Base-by-base conservation (phyloP, 1,140 invertebrate genomes). In the Acromyrmex heyeri region DNA sequence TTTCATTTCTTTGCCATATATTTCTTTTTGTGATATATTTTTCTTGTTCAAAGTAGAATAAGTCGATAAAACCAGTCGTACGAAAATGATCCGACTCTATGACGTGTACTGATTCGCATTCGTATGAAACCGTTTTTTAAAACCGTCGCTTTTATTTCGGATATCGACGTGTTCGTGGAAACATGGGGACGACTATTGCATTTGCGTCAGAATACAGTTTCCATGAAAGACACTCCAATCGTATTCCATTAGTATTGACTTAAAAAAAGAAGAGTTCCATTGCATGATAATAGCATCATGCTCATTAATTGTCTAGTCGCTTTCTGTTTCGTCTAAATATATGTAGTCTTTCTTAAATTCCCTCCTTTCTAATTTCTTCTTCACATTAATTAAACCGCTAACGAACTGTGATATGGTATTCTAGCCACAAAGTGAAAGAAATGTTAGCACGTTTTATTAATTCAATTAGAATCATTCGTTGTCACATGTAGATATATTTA, bases 1-100 rank as follows among this genome's bases (percentile, higher is more conserved):
- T 57, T 65, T 67, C 34, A n/a, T 55, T 78, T 64, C 72, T 77
- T 64, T 6, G 21, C 8, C 34, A 24, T 1, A 21, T 21, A 21
- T 21, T 21, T 21, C 21, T 21, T 21, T 21, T 21, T 21, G 24
- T 14, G 53, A 12, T 18, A 59, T 48, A 53, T 59, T 21, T 21
- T 75, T 6, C 1, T 44, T 44, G 24, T 48, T 21, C 34, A 21
- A 44, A 30, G 18, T 59, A 21, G 38, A 75, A 73, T 75, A 48
- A 83, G 79, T 75, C 79, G 79, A 83, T 83, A 83, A 38, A 70
- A 55, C 30, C 57, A 62, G 79, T 34, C 69, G 55, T 27, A 69
- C 79, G 75, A 75, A 83, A 83, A 83, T 83, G 69, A 83, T 75
- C 69, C 79, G 55, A 34, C 24, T 61, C 53, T 82, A 53, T 82